phyloP scores from a whole-genome alignment of 2,888 invertebrate species.

The Brachynemurus nebulosus region DNA sequence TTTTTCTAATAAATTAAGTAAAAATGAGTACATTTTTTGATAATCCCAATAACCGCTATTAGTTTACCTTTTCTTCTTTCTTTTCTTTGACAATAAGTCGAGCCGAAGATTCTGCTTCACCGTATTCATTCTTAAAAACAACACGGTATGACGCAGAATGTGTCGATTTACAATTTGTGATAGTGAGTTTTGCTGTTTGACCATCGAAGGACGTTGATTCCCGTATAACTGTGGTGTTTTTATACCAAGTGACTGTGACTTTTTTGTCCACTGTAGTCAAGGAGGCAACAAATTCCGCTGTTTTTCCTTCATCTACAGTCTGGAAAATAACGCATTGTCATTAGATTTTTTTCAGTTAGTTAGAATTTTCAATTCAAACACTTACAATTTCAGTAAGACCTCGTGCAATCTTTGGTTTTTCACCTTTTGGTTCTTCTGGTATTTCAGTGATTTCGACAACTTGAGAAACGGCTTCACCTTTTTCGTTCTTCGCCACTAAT shows the following conservation, averaged over 20 bases:
- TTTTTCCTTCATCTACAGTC: constrained; percentile 56
- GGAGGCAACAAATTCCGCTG: constrained; percentile 62
- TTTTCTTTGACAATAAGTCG: constrained; percentile 57
- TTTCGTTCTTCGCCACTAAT: constrained; percentile 81
- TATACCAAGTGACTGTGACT: constrained; percentile 74
- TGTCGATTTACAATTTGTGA: constrained; percentile 61
- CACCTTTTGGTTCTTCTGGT: constrained; percentile 63
- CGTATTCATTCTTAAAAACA: constrained; percentile 79
- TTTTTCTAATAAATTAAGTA: constrained; percentile 15
- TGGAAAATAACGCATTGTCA: constrained; percentile 22
- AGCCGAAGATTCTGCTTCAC: constrained; percentile 77
- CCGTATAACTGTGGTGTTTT: constrained; percentile 60
- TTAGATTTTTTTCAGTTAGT: background rate
- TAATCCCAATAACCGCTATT: no score
- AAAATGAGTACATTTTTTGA: no score
- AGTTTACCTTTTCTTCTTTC: constrained; percentile 22
- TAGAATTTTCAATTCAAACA: constrained; percentile 17
- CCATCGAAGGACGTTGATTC: constrained; percentile 76
- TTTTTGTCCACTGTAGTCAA: constrained; percentile 64
- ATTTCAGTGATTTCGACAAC: constrained; percentile 75
- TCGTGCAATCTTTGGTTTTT: constrained; percentile 67
- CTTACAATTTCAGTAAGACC: constrained; percentile 63
- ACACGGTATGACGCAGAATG: constrained; percentile 72
- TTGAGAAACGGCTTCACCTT: constrained; percentile 84
- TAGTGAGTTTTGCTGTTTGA: constrained; percentile 61